These are phyloP conservation scores for Hyles vespertilio DNA, from an alignment of 1,140 invertebrate species.

Conservation along the genomic window DNA sequence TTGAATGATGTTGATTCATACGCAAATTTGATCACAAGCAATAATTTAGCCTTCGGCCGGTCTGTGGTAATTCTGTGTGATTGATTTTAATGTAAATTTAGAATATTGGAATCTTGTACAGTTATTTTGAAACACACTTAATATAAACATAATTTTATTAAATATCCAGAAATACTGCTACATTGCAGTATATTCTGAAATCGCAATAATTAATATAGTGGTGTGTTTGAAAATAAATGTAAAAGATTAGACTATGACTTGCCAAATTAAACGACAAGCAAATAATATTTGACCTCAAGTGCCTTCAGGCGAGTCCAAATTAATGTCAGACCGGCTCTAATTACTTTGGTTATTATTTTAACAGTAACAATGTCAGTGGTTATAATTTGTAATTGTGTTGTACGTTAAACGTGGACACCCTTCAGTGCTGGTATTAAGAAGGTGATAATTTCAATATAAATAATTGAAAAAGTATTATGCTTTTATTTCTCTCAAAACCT, in stretches of 20 bases:
- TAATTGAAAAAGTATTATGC: slow-evolving; percentile 41
- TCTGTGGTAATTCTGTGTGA: slow-evolving; percentile 29
- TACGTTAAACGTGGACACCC: slow-evolving; percentile 71
- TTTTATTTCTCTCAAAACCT: not conserved
- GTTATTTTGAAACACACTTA: slow-evolving; percentile 1
- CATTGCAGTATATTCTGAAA: too few species aligned
- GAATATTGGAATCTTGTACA: not conserved
- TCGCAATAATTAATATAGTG: too few species aligned
- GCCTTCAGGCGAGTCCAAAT: slow-evolving; percentile 62
- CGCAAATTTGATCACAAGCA: slow-evolving; percentile 34
- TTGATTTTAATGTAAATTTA: slow-evolving; percentile 12
- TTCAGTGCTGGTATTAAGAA: slow-evolving; percentile 65
- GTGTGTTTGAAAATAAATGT: slow-evolving; percentile 1
- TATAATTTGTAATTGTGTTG: slow-evolving; percentile 62
- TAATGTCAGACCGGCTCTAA: slow-evolving; percentile 44
- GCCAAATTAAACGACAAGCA: slow-evolving; percentile 49
- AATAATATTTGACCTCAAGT: slow-evolving; percentile 57
- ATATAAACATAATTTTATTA: too few species aligned
- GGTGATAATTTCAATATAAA: slow-evolving; percentile 72
- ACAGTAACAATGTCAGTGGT: slow-evolving; percentile 40
- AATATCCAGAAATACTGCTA: too few species aligned
- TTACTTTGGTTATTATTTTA: slow-evolving; percentile 32
- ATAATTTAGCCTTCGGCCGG: slow-evolving; percentile 63
- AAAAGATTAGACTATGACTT: slow-evolving; percentile 30
- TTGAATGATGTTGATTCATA: slow-evolving; percentile 1